Base-by-base conservation (phyloP, 2,888 invertebrate species). In the Enoplolaimus lenunculus region DNA sequence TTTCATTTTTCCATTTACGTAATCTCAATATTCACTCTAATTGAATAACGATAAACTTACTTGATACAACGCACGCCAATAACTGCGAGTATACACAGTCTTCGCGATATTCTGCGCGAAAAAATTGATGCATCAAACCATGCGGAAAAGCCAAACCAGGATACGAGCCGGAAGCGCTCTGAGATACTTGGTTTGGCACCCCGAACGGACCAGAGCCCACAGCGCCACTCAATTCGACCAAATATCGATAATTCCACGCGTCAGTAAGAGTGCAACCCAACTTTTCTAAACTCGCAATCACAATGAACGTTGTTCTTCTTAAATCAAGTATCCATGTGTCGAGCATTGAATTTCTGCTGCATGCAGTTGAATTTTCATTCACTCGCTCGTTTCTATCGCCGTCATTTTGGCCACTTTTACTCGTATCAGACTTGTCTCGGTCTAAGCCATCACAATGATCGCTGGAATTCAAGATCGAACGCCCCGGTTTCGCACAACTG, bases 271-370 rank as follows among this genome's bases (percentile, higher is more conserved):
- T 66, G n/a, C 26, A n/a, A 34, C 34, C 31, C 3, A 66, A 34
- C 67, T 66, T 66, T 31, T 66, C 57, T 57, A 68, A 57, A 60
- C 68, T 57, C 3, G 30, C 33, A 21, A 68, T 21, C 28, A 68
- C 35, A n/a, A 68, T 57, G 26, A 68, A 60, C 30, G 60, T 60
- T 33, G 60, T 60, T 13, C 28, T 31, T 21, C 67, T 31, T 29
- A 66, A 31, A 66, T 66, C 67, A 7, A 31, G 30, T 2, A 66
- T 31, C 67, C 67, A 66, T 26, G 67, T n/a, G 26, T 21, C 34
- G 13, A 66, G 2, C 29, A n/a, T 26, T 13, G 28, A 7, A 33
- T 21, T 34, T 3, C 3, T 29, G 31, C 34, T 66, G n/a, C n/a
- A n/a, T n/a, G n/a, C n/a, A n/a, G n/a, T n/a, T n/a, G n/a, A n/a